phyloP scores from a whole-genome alignment of 2,888 invertebrate species.

The Folsomia candida region DNA sequence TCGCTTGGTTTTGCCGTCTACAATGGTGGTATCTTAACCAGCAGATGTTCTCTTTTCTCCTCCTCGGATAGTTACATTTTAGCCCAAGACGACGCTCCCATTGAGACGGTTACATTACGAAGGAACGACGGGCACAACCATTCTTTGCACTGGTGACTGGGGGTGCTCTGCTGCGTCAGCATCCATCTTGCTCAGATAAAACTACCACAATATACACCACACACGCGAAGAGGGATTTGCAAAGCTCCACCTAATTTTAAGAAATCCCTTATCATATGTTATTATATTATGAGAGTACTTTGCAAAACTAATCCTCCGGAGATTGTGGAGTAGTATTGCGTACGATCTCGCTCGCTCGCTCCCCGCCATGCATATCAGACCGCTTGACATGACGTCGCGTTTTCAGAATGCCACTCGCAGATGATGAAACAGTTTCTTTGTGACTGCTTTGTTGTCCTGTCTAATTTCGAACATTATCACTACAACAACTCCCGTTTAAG shows the following conservation, averaged over 20 bases:
- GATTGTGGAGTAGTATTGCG: not conserved
- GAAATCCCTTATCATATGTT: constrained; percentile 1
- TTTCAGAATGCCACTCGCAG: too few relatives aligned
- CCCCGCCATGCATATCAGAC: too few relatives aligned
- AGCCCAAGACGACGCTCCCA: too few relatives aligned
- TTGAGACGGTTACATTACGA: not conserved
- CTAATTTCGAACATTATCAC: too few relatives aligned
- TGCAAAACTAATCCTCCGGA: not conserved
- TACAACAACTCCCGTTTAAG: too few relatives aligned
- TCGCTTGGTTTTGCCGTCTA: not conserved
- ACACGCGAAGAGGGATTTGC: not conserved
- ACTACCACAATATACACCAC: not conserved
- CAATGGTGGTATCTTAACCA: not conserved
- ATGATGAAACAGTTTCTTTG: too few relatives aligned
- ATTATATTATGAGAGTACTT: not conserved
- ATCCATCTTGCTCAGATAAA: not conserved
- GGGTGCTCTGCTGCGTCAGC: not conserved
- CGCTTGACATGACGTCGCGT: too few relatives aligned
- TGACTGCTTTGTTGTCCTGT: too few relatives aligned
- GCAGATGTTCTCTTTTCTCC: constrained; percentile 4
- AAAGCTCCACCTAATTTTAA: not conserved
- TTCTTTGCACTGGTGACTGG: not conserved
- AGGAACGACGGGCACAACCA: not conserved
- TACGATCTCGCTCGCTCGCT: too few relatives aligned
- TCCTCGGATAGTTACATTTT: not conserved